phyloP scores from a whole-genome alignment of 2,888 invertebrate genomes.

The Peribatodes rhomboidaria region DNA sequence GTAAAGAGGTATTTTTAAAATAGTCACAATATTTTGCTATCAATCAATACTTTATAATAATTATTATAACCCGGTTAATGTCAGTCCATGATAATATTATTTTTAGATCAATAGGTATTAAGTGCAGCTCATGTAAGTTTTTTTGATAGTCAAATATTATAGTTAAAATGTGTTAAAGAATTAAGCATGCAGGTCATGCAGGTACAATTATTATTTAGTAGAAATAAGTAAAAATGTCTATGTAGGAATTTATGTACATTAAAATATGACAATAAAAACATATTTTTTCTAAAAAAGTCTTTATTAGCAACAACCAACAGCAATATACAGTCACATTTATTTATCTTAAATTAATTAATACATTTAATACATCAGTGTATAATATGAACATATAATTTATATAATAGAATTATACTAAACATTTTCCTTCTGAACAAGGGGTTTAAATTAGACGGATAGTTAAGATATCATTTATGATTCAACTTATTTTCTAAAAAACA shows the following conservation, averaged over 20 bases:
- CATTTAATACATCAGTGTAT: conserved; percentile 6
- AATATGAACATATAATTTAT: conserved; percentile 5
- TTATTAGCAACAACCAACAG: conserved; percentile 59
- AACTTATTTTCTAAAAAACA: neutral
- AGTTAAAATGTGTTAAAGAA: too few species aligned
- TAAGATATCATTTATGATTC: conserved; percentile 1
- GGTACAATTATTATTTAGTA: too few species aligned
- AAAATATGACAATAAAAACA: conserved; percentile 9
- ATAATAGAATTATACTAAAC: neutral
- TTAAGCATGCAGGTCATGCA: too few species aligned
- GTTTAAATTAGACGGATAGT: conserved; percentile 31
- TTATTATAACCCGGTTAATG: too few species aligned
- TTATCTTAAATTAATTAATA: conserved; percentile 20
- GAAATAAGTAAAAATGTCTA: neutral
- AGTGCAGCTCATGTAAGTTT: too few species aligned
- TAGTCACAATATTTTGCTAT: too few species aligned
- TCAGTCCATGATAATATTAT: too few species aligned
- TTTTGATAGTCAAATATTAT: too few species aligned
- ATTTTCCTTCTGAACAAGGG: conserved; percentile 1
- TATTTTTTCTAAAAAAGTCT: conserved; percentile 38
- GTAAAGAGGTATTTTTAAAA: too few species aligned
- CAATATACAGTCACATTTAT: conserved; percentile 45
- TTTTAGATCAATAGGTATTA: too few species aligned
- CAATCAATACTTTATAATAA: too few species aligned
- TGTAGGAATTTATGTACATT: neutral